A percentile compares a stretch with the other conserved stretches of the same genome.
Conservation (phyloP, 2,797 vertebrate species). For the Esox masquinongy region DNA sequence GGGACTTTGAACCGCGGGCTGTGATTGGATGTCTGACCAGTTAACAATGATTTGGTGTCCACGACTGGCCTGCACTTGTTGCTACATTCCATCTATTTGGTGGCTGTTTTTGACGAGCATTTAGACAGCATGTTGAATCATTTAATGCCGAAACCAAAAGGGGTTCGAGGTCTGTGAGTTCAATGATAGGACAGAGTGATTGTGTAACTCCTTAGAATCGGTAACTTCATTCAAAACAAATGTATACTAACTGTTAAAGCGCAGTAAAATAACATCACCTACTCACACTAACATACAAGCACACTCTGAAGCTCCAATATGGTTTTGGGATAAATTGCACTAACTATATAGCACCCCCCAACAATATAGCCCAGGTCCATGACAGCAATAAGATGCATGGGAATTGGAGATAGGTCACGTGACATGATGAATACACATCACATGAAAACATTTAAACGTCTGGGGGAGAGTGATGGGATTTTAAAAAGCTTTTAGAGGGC, state of each 20-base stretch:
- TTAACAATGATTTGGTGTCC: not conserved
- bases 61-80: not conserved
- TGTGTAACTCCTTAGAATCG: not conserved
- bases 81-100: not conserved
- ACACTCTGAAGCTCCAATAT: constrained; percentile 20
- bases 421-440: constrained; percentile 68
- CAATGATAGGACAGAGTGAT: constrained; percentile 13
- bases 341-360: constrained; percentile 6
- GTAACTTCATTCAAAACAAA: not conserved
- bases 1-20: not conserved
- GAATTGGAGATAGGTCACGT: constrained; percentile 61
- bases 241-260: not conserved
- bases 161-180: constrained; percentile 2
- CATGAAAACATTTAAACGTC: constrained; percentile 71
- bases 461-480: constrained; percentile 74
- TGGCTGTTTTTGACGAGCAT: constrained; percentile 1
- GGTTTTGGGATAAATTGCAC: not conserved
- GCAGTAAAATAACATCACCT: not conserved
- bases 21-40: not conserved
- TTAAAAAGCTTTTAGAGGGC: constrained; percentile 81
- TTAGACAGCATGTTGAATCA: not conserved
- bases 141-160: constrained; percentile 8
- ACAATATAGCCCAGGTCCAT: constrained; percentile 30
- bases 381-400: constrained; percentile 55
- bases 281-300: not conserved